Conservation (phyloP, 1,140 invertebrate species). For the Megalonaias nervosa region DNA sequence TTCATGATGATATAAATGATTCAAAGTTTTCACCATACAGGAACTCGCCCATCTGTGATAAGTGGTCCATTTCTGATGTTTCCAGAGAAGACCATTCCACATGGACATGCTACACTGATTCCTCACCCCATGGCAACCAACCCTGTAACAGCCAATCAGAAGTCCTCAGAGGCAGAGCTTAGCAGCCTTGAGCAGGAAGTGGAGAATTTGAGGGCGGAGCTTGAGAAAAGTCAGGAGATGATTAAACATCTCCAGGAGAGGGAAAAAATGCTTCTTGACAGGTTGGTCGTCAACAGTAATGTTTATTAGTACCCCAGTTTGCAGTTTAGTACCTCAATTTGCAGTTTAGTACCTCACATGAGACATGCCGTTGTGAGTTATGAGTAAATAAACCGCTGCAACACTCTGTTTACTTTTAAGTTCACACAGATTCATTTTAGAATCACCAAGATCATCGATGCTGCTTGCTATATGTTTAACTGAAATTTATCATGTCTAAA, state of each 20-base stretch:
- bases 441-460: no score
- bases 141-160: slow-evolving; percentile 12
- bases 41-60: slow-evolving; percentile 45
- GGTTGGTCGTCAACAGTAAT: slow-evolving; percentile 66
- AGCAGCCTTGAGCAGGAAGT: slow-evolving; percentile 70
- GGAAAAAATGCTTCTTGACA: slow-evolving; percentile 60
- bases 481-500: no score
- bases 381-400: no score
- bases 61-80: slow-evolving; percentile 32
- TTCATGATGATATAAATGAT: no score
- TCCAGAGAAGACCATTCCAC: slow-evolving; percentile 14
- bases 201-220: slow-evolving; percentile 71
- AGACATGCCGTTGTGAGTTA: no score
- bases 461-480: no score
- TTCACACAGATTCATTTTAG: no score
- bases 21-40: slow-evolving; percentile 5
- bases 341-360: no score
- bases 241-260: slow-evolving; percentile 72
- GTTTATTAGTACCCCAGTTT: slow-evolving; percentile 41
- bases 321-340: not conserved
- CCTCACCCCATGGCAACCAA: slow-evolving; percentile 3
- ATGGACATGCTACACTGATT: slow-evolving; percentile 22
- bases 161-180: slow-evolving; percentile 12
- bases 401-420: no score
- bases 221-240: slow-evolving; percentile 71